These are phyloP conservation scores for Mythimna pallens DNA, from an alignment of 2,888 invertebrate genomes.

Conservation along the genomic window DNA sequence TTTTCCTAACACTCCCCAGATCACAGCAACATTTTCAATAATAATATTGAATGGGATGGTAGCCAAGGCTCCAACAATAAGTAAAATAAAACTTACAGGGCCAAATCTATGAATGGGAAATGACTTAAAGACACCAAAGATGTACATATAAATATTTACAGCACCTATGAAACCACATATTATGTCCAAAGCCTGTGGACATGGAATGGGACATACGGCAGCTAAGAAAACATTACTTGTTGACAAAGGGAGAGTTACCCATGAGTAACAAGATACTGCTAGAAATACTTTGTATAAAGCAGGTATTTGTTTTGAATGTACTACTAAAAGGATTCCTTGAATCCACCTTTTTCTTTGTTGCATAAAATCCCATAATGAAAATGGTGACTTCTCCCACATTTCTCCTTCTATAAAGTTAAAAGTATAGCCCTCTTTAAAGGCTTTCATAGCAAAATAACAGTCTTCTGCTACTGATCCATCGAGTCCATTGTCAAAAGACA, in stretches of 20 bases:
- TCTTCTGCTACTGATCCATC: conserved; percentile 99
- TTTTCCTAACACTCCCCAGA: conserved; percentile 98
- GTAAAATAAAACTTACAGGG: conserved; percentile 93
- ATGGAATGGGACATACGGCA: conserved; percentile 96
- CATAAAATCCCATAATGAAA: conserved; percentile 98
- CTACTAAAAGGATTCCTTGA: conserved; percentile 96
- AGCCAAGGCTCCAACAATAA: conserved; percentile 96
- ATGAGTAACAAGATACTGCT: conserved; percentile 97
- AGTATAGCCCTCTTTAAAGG: conserved; percentile 96
- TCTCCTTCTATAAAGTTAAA: conserved; percentile 99
- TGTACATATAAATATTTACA: conserved; percentile 99
- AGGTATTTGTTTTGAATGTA: conserved; percentile 96
- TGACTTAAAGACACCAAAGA: conserved; percentile 99
- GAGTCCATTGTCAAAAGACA: conserved; percentile 98
- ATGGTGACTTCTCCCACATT: conserved; percentile 99
- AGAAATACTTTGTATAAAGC: conserved; percentile 94
- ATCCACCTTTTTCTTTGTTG: conserved; percentile 99
- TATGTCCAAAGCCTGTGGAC: conserved; percentile 95
- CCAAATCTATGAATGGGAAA: conserved; percentile 97
- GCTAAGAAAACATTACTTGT: conserved; percentile 97
- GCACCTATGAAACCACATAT: conserved; percentile 97
- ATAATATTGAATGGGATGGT: conserved; percentile 98
- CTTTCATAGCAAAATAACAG: conserved; percentile 99
- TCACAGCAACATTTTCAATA: conserved; percentile 98
- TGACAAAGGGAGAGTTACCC: conserved; percentile 98